Conservation (phyloP, 1,140 invertebrate species). For the Cyphomyrmex costatus region DNA sequence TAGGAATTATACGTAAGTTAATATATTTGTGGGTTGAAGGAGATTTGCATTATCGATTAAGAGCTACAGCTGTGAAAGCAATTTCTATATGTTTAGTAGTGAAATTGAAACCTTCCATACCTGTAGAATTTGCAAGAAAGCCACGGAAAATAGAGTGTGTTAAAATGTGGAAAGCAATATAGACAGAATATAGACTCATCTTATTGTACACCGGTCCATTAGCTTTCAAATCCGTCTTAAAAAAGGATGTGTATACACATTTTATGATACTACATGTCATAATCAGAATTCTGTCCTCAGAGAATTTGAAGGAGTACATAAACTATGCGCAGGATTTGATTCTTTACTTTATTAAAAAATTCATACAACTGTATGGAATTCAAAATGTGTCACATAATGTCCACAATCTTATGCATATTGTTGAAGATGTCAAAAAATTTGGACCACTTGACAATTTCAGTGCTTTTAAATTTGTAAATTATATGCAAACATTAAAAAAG, state of each 20-base stretch:
- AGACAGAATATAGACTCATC: neutral
- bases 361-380: neutral
- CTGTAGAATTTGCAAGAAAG: neutral
- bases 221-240: neutral
- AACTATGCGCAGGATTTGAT: neutral
- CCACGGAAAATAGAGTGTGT: neutral
- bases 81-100: neutral
- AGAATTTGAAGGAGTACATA: neutral
- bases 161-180: neutral
- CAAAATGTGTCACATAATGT: neutral
- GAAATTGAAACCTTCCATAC: neutral
- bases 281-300: neutral
- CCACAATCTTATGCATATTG: neutral
- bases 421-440: slow-evolving; percentile 8
- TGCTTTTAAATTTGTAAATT: neutral
- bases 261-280: neutral
- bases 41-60: neutral
- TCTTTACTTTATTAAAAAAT: neutral
- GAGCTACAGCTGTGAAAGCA: neutral
- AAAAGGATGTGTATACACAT: neutral
- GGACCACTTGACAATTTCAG: neutral
- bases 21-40: neutral
- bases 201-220: neutral
- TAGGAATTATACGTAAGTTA: neutral
- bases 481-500: neutral